Evolutionary conservation across 2,113 vertebrate species (phyloP).

Genomic region (Halichoeres trimaculatus): DNA sequence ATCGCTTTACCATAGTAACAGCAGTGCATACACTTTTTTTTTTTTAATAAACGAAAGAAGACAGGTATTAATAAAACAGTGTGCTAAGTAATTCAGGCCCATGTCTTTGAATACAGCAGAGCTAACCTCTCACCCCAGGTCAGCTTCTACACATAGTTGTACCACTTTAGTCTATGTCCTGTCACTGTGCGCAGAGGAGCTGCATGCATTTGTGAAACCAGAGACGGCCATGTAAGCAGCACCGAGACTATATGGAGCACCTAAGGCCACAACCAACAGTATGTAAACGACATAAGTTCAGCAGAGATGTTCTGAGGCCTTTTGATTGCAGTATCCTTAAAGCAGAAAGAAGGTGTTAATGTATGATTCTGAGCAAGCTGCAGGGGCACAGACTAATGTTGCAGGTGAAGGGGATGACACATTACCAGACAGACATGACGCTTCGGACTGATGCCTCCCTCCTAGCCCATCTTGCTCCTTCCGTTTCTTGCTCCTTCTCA

Average conservation of each 20-base stretch:
- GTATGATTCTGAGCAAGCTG: background rate
- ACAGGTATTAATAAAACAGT: background rate
- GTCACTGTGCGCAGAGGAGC: slow-evolving; percentile 25
- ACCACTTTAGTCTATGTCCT: slow-evolving; percentile 25
- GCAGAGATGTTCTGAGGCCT: background rate
- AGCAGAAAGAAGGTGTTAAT: background rate
- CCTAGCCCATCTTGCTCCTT: slow-evolving; percentile 81
- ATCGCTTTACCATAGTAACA: background rate
- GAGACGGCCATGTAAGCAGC: slow-evolving; percentile 27
- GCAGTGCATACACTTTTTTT: background rate
- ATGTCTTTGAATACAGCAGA: background rate
- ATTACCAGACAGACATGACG: slow-evolving; percentile 80
- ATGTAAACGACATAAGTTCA: background rate
- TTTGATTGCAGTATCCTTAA: background rate
- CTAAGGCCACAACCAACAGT: slow-evolving; percentile 8
- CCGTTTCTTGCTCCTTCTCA: slow-evolving; percentile 91
- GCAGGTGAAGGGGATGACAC: slow-evolving; percentile 11
- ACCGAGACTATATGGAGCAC: slow-evolving; percentile 18
- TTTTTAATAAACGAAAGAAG: too few relatives aligned
- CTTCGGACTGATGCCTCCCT: slow-evolving; percentile 87
- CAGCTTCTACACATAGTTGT: slow-evolving; percentile 16
- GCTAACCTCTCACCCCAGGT: background rate
- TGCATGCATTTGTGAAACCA: slow-evolving; percentile 56
- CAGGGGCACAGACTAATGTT: background rate
- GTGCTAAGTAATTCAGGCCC: background rate